Base-by-base conservation (phyloP, 2,113 vertebrate genomes). In the Atractosteus spatula region DNA sequence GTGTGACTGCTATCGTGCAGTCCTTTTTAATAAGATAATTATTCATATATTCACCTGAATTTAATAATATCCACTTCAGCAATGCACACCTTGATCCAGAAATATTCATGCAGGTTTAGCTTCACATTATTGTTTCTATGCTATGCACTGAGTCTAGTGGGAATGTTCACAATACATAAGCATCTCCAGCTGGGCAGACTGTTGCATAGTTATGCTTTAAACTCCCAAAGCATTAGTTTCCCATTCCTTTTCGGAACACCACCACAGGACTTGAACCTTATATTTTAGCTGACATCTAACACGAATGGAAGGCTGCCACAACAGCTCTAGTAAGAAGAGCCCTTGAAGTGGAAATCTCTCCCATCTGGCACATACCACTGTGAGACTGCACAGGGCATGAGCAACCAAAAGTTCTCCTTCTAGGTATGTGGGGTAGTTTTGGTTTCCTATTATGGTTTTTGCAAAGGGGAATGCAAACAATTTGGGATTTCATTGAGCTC, bases 401-500 rank as follows among this genome's bases (percentile, higher is more conserved):
- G 57, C n/a, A 59, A 13, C 14, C 5, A n/a, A 59, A 59, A 59
- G n/a, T 7, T 2, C 14, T 51, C 57, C 14, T 59, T 29, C 29
- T 29, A 29, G 29, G n/a, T 59, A 6, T 13, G 57, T 59, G n/a
- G 13, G n/a, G 57, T 29, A 29, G n/a, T 4, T n/a, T 6, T n/a
- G 5, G 14, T 59, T 59, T 62, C 16, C 12, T 68, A 13, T 61
- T 41, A 11, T 68, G 29, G 29, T 56, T 14, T 69, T 54, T 69
- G 29, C 45, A 14, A 62, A 43, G 16, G 59, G 41, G 45, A 56
- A 64, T 70, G 47, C 41, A 74, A 59, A 55, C 42, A 61, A 70
- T 69, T 77, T 81, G 80, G 80, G 77, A 81, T 79, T 76, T 81
- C 47, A 29, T 29, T 29, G 29, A 29, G 29, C 29, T 29, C 29